Conservation (phyloP, 2,888 invertebrate species). For the Arge pagana region DNA sequence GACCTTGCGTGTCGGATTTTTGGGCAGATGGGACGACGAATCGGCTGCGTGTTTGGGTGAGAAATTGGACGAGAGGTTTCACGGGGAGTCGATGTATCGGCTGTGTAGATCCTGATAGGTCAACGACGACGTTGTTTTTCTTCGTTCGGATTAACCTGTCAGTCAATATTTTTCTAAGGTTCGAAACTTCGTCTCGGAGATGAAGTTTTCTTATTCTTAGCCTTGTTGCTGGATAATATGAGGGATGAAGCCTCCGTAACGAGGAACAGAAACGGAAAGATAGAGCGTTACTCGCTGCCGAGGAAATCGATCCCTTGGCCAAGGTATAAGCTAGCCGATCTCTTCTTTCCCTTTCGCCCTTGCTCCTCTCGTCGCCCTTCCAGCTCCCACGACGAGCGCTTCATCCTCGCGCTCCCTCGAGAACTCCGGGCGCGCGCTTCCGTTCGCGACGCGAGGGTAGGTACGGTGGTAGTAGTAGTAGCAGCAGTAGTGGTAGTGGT, state of each 20-base stretch:
- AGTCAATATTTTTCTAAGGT: slow-evolving; percentile 18
- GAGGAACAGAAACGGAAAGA: slow-evolving; percentile 16
- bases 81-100: too few species aligned
- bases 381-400: not conserved
- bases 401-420: not conserved
- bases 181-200: too few species aligned
- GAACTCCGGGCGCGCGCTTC: not conserved
- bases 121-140: slow-evolving; percentile 8
- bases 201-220: slow-evolving; percentile 19
- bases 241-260: slow-evolving; percentile 18
- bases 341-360: not conserved
- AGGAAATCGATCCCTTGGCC: slow-evolving; percentile 15
- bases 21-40: too few species aligned
- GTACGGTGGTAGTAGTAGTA: not conserved
- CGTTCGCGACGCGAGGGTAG: not conserved
- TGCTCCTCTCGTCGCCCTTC: not conserved
- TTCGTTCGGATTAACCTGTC: slow-evolving; percentile 18
- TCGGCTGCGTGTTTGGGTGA: too few species aligned
- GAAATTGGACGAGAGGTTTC: too few species aligned
- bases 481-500: not conserved
- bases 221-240: slow-evolving; percentile 22
- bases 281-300: not conserved
- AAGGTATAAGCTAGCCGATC: not conserved
- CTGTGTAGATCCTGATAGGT: too few species aligned
- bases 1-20: too few species aligned